Conservation (phyloP, 2,888 invertebrate species). For the Aphodius granarius region DNA sequence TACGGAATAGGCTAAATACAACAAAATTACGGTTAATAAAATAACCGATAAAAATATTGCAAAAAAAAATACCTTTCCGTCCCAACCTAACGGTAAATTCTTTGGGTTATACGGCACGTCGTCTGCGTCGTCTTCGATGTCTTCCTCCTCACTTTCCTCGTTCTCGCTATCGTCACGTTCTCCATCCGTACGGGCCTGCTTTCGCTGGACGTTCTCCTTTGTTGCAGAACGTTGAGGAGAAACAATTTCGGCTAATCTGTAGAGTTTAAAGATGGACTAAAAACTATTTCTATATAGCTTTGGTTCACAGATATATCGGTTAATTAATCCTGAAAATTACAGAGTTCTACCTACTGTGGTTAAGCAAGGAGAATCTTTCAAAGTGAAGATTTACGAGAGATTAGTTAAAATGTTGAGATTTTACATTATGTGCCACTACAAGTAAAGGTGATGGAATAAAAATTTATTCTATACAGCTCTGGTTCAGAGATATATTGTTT, state of each 20-base stretch:
- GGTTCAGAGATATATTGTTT: too few relatives aligned
- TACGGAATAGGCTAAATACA: constrained; percentile 73
- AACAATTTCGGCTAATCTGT: constrained; percentile 79
- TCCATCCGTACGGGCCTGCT: constrained; percentile 94
- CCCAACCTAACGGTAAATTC: constrained; percentile 98
- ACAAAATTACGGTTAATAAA: neutral
- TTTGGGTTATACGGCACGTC: constrained; percentile 99
- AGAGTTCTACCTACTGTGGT: too few relatives aligned
- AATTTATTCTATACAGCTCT: too few relatives aligned
- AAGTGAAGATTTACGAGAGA: too few relatives aligned
- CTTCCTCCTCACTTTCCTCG: constrained; percentile 79
- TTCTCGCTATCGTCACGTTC: constrained; percentile 91
- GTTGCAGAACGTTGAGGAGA: constrained; percentile 86
- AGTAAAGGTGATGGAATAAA: constrained; percentile 13
- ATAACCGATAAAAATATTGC: neutral
- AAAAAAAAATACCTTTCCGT: constrained; percentile 74
- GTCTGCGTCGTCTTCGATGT: constrained; percentile 86
- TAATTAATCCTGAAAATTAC: too few relatives aligned
- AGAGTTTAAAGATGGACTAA: too few relatives aligned
- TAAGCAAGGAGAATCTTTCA: too few relatives aligned
- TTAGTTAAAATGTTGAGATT: too few relatives aligned
- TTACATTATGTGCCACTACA: too few relatives aligned
- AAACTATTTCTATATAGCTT: too few relatives aligned
- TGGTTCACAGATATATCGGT: too few relatives aligned
- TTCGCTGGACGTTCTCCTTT: constrained; percentile 97